Evolutionary conservation across 30 jellyfish, hydroid and myxozoan genomes (phyloP).

Genomic region (Turritopsis dohrnii): DNA sequence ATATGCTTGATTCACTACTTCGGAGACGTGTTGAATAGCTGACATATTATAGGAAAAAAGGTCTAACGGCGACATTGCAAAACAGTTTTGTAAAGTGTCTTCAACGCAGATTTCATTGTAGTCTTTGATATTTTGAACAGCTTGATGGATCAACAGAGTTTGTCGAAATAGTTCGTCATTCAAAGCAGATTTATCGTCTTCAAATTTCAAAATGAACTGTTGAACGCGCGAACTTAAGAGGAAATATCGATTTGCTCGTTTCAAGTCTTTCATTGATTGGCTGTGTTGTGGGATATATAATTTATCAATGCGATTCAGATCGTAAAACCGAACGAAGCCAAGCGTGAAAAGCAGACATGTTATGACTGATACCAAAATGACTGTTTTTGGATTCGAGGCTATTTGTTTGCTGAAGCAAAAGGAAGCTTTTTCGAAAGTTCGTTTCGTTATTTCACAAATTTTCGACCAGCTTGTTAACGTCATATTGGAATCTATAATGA

Average conservation of each 20-base stretch:
- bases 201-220: neutral
- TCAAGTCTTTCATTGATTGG: constrained; percentile 4
- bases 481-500: neutral
- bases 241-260: constrained; percentile 11
- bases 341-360: neutral
- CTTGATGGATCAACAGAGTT: neutral
- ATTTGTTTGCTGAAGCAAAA: neutral
- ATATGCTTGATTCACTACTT: neutral
- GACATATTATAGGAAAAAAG: neutral
- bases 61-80: constrained; percentile 7
- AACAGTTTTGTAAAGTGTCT: neutral
- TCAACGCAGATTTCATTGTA: neutral
- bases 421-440: neutral
- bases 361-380: neutral
- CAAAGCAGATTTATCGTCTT: neutral
- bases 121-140: neutral
- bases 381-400: neutral
- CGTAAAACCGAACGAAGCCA: constrained; percentile 9
- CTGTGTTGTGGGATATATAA: constrained; percentile 15
- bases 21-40: neutral
- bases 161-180: neutral
- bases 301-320: neutral
- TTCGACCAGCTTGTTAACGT: neutral
- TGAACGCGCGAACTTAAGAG: neutral
- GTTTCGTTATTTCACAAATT: neutral